These are phyloP conservation scores for Triplophysa dalaica DNA, from an alignment of 2,113 vertebrate genomes.

Conservation along the genomic window DNA sequence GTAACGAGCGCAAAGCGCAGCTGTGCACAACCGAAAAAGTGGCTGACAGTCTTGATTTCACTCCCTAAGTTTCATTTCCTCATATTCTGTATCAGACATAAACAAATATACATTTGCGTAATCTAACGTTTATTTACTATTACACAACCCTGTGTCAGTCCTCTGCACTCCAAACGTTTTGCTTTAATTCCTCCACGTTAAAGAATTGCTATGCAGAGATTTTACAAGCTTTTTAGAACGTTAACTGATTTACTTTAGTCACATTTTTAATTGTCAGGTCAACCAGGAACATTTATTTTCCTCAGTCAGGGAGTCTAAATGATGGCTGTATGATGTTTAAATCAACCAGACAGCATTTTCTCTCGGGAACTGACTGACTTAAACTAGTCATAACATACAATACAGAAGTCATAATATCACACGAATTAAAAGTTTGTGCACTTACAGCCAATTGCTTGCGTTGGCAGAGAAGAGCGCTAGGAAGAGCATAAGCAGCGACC, in stretches of 20 bases:
- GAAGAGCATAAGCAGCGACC: constrained; percentile 92
- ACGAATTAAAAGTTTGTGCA: constrained; percentile 55
- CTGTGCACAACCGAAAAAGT: constrained; percentile 1
- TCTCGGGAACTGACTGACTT: not conserved
- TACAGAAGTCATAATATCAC: constrained; percentile 3
- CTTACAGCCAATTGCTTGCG: constrained; percentile 99
- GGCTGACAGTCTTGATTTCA: not conserved
- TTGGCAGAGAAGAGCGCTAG: constrained; percentile 92
- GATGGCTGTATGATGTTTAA: too few relatives aligned
- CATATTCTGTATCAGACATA: not conserved
- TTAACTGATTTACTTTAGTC: not conserved
- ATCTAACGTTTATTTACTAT: not conserved
- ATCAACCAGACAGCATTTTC: too few relatives aligned
- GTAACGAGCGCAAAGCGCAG: not conserved
- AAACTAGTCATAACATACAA: constrained; percentile 18
- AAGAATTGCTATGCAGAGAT: too few relatives aligned
- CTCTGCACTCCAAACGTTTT: too few relatives aligned
- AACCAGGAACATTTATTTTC: not conserved
- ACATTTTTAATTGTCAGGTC: not conserved
- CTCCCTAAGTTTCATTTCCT: constrained; percentile 16
- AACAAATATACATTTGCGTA: not conserved
- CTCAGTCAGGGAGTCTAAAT: too few relatives aligned
- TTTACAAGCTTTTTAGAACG: too few relatives aligned
- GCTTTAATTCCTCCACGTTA: too few relatives aligned
- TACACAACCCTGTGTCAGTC: too few relatives aligned